phyloP scores from a whole-genome alignment of 2,888 invertebrate genomes.

The Mactromeris polynyma region DNA sequence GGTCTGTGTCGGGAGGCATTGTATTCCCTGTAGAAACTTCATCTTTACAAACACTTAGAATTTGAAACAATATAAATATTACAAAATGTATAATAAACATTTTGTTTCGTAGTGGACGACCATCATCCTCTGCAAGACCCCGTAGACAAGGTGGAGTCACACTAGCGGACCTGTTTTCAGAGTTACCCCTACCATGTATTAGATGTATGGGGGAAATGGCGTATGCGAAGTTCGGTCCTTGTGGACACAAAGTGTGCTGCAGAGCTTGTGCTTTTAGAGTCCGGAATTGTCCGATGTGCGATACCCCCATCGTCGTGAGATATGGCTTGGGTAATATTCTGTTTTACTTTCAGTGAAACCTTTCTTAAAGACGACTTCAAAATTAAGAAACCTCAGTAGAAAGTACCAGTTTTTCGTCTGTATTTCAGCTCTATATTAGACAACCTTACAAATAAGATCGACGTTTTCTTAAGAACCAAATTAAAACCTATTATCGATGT shows the following conservation, averaged over 20 bases:
- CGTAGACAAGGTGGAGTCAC: not conserved
- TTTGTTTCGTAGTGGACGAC: not conserved
- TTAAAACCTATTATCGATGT: too few species aligned
- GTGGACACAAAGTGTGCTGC: constrained; percentile 33
- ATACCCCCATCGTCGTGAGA: constrained; percentile 12
- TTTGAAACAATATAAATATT: not conserved
- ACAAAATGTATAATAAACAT: too few species aligned
- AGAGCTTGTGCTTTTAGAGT: constrained; percentile 3
- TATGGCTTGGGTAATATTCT: not conserved
- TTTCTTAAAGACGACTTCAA: too few species aligned
- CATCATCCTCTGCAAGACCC: not conserved
- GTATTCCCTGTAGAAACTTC: not conserved
- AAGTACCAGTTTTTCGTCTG: too few species aligned
- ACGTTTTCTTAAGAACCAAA: too few species aligned
- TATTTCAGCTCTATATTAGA: too few species aligned
- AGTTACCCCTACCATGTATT: constrained; percentile 20
- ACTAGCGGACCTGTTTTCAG: not conserved
- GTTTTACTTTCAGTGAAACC: too few species aligned
- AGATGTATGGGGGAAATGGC: constrained; percentile 23
- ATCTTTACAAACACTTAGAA: not conserved
- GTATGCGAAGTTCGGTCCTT: constrained; percentile 26
- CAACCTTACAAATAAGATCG: too few species aligned
- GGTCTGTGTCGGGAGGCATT: too few species aligned
- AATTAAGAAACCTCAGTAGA: too few species aligned
- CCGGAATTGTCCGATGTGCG: constrained; percentile 22